These are phyloP conservation scores for Rhimphoctona megacephalus DNA, from an alignment of 2,888 invertebrate genomes.

Conservation along the genomic window DNA sequence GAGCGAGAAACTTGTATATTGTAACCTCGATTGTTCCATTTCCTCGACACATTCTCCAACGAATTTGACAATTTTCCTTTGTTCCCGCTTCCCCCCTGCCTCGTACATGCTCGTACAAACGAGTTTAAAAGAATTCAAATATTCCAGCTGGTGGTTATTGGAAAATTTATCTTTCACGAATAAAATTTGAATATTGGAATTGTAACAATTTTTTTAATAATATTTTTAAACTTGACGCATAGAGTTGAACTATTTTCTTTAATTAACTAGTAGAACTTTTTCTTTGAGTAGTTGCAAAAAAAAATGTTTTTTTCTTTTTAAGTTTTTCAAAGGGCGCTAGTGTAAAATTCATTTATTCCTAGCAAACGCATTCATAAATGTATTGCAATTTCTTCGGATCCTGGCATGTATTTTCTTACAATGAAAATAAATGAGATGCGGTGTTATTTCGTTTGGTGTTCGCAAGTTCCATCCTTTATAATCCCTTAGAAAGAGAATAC, in stretches of 20 bases:
- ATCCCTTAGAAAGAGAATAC: too few relatives aligned
- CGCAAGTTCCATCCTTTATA: neutral
- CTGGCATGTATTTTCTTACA: too few relatives aligned
- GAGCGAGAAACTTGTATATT: neutral
- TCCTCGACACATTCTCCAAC: neutral
- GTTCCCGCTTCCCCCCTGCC: neutral
- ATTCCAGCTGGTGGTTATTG: neutral
- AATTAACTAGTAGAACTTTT: too few relatives aligned
- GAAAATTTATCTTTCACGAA: neutral
- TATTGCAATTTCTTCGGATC: too few relatives aligned
- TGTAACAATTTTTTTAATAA: neutral
- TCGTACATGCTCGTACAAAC: neutral
- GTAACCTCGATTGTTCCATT: neutral
- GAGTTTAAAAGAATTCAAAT: neutral
- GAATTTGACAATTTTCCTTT: constrained; percentile 33
- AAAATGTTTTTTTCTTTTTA: neutral
- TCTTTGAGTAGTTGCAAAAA: neutral
- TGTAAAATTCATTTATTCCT: too few relatives aligned
- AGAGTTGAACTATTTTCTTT: too few relatives aligned
- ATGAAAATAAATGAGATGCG: too few relatives aligned
- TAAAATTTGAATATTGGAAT: neutral
- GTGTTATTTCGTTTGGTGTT: neutral
- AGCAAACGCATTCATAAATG: too few relatives aligned
- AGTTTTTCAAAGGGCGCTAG: too few relatives aligned
- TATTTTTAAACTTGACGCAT: too few relatives aligned